Evolutionary conservation across 2,113 vertebrate species (phyloP).

Genomic region (Cichladusa arquata): DNA sequence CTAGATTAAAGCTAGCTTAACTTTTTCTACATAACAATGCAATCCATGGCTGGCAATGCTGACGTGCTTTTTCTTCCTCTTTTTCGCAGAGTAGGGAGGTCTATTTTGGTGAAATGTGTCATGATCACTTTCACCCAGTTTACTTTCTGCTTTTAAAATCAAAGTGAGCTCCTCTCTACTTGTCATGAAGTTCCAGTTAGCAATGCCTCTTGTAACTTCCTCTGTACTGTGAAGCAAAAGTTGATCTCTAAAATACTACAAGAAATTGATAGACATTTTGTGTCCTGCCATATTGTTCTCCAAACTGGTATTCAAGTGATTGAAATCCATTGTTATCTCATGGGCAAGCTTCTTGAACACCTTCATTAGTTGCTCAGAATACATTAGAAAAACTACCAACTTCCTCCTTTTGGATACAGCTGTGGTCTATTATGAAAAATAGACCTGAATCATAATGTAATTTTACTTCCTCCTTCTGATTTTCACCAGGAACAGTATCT

Average conservation of each 20-base stretch:
- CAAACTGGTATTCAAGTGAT: background rate
- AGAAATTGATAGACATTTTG: background rate
- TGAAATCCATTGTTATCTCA: background rate
- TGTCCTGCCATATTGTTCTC: background rate
- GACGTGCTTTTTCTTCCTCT: background rate
- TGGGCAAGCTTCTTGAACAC: background rate
- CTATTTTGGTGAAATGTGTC: background rate
- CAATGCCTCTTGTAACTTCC: background rate
- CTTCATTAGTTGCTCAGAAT: background rate
- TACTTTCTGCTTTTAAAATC: background rate
- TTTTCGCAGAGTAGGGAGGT: background rate
- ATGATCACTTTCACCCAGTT: slow-evolving; percentile 21
- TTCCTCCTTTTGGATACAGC: background rate
- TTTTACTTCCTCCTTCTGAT: background rate
- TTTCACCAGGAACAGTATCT: background rate
- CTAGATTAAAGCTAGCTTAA: slow-evolving; percentile 20
- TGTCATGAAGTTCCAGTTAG: background rate
- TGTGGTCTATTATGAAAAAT: background rate
- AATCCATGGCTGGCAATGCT: background rate
- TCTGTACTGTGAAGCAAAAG: background rate
- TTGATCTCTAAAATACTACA: background rate
- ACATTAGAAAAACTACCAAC: background rate
- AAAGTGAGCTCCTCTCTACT: background rate
- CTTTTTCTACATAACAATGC: background rate
- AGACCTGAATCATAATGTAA: background rate